phyloP scores from a whole-genome alignment of 2,888 invertebrate genomes.

The Netelia virgata region DNA sequence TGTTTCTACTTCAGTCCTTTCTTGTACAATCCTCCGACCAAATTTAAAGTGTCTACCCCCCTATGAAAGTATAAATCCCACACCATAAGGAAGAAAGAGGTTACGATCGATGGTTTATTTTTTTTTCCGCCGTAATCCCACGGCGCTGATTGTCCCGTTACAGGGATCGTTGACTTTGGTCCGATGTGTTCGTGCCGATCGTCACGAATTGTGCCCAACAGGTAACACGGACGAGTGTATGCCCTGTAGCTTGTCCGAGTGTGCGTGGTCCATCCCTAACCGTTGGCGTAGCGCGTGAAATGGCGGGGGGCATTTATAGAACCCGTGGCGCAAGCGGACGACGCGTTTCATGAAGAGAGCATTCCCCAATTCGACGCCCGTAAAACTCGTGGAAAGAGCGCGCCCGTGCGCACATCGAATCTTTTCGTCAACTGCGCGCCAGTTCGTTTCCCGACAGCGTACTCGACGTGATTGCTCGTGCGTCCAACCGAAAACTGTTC shows the following conservation, averaged over 20 bases:
- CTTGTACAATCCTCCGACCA: too few species aligned
- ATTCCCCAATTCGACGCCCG: background rate
- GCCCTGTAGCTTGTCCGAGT: background rate
- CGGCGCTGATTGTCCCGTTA: background rate
- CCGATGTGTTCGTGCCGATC: conserved; percentile 36
- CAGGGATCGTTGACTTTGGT: conserved; percentile 60
- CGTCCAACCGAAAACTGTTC: too few species aligned
- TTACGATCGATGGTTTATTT: too few species aligned
- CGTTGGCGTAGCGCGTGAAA: conserved; percentile 19
- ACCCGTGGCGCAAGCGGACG: conserved; percentile 37
- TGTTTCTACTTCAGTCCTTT: too few species aligned
- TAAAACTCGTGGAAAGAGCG: background rate
- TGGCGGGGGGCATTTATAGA: conserved; percentile 65
- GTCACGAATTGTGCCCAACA: conserved; percentile 55
- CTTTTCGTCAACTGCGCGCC: too few species aligned
- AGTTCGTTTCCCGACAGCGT: too few species aligned
- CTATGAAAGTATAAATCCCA: too few species aligned
- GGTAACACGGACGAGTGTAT: conserved; percentile 48
- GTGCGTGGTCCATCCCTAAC: background rate
- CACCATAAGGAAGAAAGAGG: too few species aligned
- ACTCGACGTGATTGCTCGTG: too few species aligned
- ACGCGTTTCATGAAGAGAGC: background rate
- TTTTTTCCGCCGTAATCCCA: too few species aligned
- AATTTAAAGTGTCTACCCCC: too few species aligned
- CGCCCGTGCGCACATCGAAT: too few species aligned